Conservation (phyloP, 2,888 invertebrate species). For the Xestia ashworthii region DNA sequence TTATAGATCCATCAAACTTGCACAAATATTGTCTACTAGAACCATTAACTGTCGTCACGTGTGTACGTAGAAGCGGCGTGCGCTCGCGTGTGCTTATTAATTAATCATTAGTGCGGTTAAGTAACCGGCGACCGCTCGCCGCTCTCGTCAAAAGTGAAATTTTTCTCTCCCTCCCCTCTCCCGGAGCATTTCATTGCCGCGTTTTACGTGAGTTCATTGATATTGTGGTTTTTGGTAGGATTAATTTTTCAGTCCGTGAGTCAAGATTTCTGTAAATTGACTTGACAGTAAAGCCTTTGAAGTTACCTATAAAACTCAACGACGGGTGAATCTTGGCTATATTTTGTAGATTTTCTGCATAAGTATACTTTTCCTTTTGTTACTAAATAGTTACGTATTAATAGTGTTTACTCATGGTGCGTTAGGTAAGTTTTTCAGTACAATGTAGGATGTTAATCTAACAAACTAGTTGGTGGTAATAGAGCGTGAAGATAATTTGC, state of each 20-base stretch:
- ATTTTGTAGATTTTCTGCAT: neutral
- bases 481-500: slow-evolving; percentile 44
- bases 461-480: slow-evolving; percentile 39
- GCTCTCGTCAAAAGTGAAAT: slow-evolving; percentile 70
- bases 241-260: neutral
- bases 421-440: slow-evolving; percentile 28
- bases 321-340: slow-evolving; percentile 15
- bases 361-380: slow-evolving; percentile 43
- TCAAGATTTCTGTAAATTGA: neutral
- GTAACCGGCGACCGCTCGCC: slow-evolving; percentile 58
- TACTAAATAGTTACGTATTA: too few species aligned
- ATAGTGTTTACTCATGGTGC: slow-evolving; percentile 7
- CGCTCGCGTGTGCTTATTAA: slow-evolving; percentile 65
- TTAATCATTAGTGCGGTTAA: slow-evolving; percentile 67
- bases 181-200: slow-evolving; percentile 26
- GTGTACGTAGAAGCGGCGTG: slow-evolving; percentile 51
- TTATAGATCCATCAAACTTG: slow-evolving; percentile 15
- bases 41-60: slow-evolving; percentile 35
- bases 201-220: slow-evolving; percentile 41
- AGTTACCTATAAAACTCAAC: neutral
- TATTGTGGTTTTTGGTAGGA: slow-evolving; percentile 7
- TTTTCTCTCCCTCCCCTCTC: slow-evolving; percentile 39
- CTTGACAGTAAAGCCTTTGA: slow-evolving; percentile 3
- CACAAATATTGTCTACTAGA: slow-evolving; percentile 25
- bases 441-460: slow-evolving; percentile 32